Conservation (phyloP, 2,888 invertebrate genomes). For the Metopia argyrocephala region DNA sequence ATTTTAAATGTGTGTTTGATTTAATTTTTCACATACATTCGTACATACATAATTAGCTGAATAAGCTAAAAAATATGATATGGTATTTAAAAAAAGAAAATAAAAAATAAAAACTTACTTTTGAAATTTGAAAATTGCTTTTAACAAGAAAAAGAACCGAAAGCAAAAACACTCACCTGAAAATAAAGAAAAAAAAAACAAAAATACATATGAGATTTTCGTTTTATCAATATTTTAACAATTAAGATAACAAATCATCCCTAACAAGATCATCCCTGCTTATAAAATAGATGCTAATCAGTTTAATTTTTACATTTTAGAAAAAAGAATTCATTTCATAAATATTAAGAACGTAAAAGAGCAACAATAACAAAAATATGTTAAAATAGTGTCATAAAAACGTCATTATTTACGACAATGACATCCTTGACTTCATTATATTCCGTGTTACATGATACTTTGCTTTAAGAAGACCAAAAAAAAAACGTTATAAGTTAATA, state of each 20-base stretch:
- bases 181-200: constrained; percentile 22
- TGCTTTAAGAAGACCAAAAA: constrained; percentile 17
- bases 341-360: constrained; percentile 14
- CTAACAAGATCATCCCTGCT: too few relatives aligned
- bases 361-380: not conserved
- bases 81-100: too few relatives aligned
- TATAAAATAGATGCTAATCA: not conserved
- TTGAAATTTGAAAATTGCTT: too few relatives aligned
- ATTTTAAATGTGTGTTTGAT: too few relatives aligned
- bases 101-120: too few relatives aligned
- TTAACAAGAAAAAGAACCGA: not conserved
- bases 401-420: constrained; percentile 69
- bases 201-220: too few relatives aligned
- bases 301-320: too few relatives aligned
- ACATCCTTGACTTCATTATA: constrained; percentile 77
- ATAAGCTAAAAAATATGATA: too few relatives aligned
- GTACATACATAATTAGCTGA: too few relatives aligned
- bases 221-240: not conserved
- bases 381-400: constrained; percentile 39
- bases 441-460: constrained; percentile 67
- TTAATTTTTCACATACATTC: too few relatives aligned
- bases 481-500: constrained; percentile 32
- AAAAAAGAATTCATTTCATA: constrained; percentile 4
- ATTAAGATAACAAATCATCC: not conserved
- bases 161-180: constrained; percentile 44